A percentile compares a stretch with the other conserved stretches of the same genome.
phyloP scores from a whole-genome alignment of 2,113 vertebrate genomes.

The Himantopus leucocephalus region DNA sequence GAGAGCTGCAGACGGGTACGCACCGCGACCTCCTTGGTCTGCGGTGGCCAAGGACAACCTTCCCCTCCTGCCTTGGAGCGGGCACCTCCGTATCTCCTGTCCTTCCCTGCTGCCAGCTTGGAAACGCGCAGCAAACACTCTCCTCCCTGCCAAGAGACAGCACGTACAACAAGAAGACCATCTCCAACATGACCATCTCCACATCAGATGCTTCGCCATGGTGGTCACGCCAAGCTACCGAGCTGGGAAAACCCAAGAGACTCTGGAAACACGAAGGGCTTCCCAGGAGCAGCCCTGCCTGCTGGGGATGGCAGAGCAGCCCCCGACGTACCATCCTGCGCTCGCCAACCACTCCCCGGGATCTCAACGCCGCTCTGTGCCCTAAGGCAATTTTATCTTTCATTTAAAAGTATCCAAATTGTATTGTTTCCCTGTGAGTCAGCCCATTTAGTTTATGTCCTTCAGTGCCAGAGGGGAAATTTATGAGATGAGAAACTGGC shows the following conservation, averaged over 20 bases:
- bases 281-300: background rate
- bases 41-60: background rate
- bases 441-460: constrained; percentile 61
- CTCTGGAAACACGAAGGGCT: background rate
- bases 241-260: background rate
- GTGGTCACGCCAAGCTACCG: background rate
- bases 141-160: background rate
- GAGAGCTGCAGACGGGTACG: background rate
- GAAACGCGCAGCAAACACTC: fast-evolving
- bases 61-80: background rate
- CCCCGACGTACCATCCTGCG: fast-evolving
- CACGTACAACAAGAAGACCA: too few relatives aligned
- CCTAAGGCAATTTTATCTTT: constrained; percentile 36
- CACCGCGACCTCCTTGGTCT: background rate
- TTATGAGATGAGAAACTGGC: constrained; percentile 70
- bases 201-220: fast-evolving
- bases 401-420: constrained; percentile 64
- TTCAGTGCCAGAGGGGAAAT: constrained; percentile 65
- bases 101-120: background rate
- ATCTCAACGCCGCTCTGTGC: background rate
- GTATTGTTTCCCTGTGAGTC: constrained; percentile 69
- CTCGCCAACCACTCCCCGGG: background rate
- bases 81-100: background rate
- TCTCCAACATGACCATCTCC: background rate
- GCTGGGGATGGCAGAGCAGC: background rate